These are phyloP conservation scores for Mayetiola destructor DNA, from an alignment of 2,888 invertebrate species.

Conservation along the genomic window DNA sequence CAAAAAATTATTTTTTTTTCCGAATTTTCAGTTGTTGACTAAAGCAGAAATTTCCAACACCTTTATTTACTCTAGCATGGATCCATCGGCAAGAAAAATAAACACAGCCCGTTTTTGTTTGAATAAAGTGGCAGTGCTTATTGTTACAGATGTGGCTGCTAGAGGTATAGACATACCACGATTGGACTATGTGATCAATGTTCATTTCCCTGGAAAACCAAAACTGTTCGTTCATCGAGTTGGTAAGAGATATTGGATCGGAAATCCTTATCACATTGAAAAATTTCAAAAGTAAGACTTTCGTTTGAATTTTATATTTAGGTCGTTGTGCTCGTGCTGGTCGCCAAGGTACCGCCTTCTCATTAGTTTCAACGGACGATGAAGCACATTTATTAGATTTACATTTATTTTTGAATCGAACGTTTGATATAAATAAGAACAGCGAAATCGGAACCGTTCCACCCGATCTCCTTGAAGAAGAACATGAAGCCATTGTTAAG, in stretches of 20 bases:
- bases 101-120: slow-evolving; percentile 79
- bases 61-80: slow-evolving; percentile 87
- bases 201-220: slow-evolving; percentile 90
- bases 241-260: slow-evolving; percentile 39
- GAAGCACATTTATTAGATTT: slow-evolving; percentile 85
- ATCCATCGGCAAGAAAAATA: slow-evolving; percentile 87
- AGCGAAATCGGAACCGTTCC: slow-evolving; percentile 56
- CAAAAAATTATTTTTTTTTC: slow-evolving; percentile 10
- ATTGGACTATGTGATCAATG: slow-evolving; percentile 91
- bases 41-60: slow-evolving; percentile 67
- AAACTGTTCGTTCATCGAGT: slow-evolving; percentile 98
- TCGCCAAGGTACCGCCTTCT: slow-evolving; percentile 78
- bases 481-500: slow-evolving; percentile 56
- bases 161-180: slow-evolving; percentile 94
- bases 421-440: slow-evolving; percentile 39
- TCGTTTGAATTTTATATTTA: slow-evolving; percentile 24
- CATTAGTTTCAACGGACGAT: slow-evolving; percentile 81
- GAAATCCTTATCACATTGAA: neutral
- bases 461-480: slow-evolving; percentile 64
- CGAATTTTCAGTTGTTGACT: slow-evolving; percentile 30
- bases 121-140: slow-evolving; percentile 63
- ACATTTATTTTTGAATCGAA: slow-evolving; percentile 77
- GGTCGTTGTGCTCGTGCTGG: slow-evolving; percentile 93
- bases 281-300: neutral
- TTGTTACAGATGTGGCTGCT: slow-evolving; percentile 97